phyloP scores from a whole-genome alignment of 2,113 vertebrate species.

The Thoracochromis brauschi region DNA sequence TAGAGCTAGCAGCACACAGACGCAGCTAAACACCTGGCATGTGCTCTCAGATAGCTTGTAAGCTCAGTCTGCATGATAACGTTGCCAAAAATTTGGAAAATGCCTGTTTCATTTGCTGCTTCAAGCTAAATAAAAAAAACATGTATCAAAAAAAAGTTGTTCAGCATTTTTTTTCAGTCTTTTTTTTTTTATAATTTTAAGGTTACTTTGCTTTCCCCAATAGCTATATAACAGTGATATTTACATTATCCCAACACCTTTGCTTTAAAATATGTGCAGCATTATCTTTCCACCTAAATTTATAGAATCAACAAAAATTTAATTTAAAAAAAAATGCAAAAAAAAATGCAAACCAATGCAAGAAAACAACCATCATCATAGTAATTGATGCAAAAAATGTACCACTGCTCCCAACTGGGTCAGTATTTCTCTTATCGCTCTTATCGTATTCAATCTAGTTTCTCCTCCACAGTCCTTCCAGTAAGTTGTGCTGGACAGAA shows the following conservation, averaged over 20 bases:
- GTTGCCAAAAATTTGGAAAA: neutral
- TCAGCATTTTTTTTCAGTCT: neutral
- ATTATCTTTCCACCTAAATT: neutral
- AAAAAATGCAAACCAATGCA: neutral
- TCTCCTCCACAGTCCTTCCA: neutral
- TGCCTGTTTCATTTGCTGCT: neutral
- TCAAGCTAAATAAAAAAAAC: neutral
- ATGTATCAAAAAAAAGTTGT: neutral
- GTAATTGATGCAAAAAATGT: neutral
- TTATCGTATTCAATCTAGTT: neutral
- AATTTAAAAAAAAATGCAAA: accelerated
- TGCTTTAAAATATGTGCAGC: neutral
- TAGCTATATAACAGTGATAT: neutral
- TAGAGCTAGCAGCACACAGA: neutral
- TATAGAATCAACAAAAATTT: neutral
- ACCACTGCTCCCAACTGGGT: neutral
- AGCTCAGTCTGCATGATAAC: neutral
- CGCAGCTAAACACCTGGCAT: neutral
- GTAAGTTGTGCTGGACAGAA: neutral
- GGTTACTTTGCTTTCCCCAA: neutral
- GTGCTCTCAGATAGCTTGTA: neutral
- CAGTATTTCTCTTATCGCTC: neutral
- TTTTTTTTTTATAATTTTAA: neutral
- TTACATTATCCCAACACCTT: neutral
- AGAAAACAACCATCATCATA: neutral